Evolutionary conservation across 2,888 invertebrate genomes (phyloP).

Genomic region (Drosophila macrothrix): DNA sequence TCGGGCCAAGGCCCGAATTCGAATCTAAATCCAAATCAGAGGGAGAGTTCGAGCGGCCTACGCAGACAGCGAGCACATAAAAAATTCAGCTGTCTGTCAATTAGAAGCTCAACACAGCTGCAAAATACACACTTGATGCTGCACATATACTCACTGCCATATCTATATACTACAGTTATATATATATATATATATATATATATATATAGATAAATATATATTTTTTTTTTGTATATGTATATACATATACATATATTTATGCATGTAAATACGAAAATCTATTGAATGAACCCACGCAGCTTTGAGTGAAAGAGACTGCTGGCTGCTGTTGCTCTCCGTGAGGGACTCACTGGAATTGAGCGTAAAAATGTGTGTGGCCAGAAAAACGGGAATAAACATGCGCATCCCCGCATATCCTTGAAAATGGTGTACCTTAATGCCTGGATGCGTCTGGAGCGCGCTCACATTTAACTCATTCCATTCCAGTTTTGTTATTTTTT

Average conservation of each 20-base stretch:
- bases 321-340: conserved; percentile 15
- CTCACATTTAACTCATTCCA: conserved; percentile 31
- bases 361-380: conserved; percentile 49
- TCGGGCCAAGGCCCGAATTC: not conserved
- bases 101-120: conserved; percentile 57
- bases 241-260: conserved; percentile 2
- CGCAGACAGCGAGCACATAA: conserved; percentile 62
- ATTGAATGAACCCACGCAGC: conserved; percentile 71
- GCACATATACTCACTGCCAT: conserved; percentile 15
- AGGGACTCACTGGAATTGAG: conserved; percentile 67
- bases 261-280: conserved; percentile 46
- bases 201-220: conserved; percentile 2
- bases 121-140: conserved; percentile 64
- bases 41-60: conserved; percentile 1
- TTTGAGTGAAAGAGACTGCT: conserved; percentile 70
- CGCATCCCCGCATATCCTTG: conserved; percentile 77
- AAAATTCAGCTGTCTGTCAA: conserved; percentile 74
- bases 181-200: conserved; percentile 4
- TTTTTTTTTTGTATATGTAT: not conserved
- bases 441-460: conserved; percentile 55
- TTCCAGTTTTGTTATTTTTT: conserved; percentile 57
- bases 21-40: not conserved
- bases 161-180: conserved; percentile 4
- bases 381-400: conserved; percentile 77
- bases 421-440: conserved; percentile 51